Percentiles rank a stretch among this genome's conserved stretches.
phyloP scores from a whole-genome alignment of 2,113 vertebrate species.

The Menura novaehollandiae region DNA sequence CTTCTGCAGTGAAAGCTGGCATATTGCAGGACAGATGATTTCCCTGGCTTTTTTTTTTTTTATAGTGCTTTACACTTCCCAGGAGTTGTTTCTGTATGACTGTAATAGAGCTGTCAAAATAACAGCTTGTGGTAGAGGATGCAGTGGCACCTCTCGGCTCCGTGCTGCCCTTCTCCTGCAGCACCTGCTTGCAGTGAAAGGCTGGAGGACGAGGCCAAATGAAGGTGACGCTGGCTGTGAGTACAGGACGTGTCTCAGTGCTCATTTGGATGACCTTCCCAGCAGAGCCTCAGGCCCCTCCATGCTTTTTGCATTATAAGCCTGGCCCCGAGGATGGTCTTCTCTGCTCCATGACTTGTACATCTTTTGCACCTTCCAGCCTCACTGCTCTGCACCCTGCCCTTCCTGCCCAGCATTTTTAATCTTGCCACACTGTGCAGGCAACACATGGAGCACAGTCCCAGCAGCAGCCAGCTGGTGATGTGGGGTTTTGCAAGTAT shows the following conservation, averaged over 20 bases:
- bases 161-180: neutral
- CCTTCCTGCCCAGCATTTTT: neutral
- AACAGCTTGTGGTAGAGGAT: conserved; percentile 30
- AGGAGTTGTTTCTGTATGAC: conserved; percentile 32
- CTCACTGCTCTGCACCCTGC: neutral
- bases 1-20: neutral
- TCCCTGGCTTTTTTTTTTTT: neutral
- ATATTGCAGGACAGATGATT: conserved; percentile 51
- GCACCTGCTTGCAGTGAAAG: neutral
- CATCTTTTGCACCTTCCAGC: neutral
- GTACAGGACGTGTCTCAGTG: neutral
- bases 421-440: neutral
- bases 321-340: accelerated
- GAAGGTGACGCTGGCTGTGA: neutral
- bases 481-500: neutral
- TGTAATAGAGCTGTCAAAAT: conserved; percentile 65
- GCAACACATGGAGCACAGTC: neutral
- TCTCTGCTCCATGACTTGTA: neutral
- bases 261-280: neutral
- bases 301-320: neutral
- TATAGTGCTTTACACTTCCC: conserved; percentile 49
- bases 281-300: neutral
- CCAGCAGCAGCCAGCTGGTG: neutral
- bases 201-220: neutral
- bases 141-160: neutral